These are phyloP conservation scores for Zaprionus ornatus DNA, from an alignment of 1,140 invertebrate species.

Conservation along the genomic window DNA sequence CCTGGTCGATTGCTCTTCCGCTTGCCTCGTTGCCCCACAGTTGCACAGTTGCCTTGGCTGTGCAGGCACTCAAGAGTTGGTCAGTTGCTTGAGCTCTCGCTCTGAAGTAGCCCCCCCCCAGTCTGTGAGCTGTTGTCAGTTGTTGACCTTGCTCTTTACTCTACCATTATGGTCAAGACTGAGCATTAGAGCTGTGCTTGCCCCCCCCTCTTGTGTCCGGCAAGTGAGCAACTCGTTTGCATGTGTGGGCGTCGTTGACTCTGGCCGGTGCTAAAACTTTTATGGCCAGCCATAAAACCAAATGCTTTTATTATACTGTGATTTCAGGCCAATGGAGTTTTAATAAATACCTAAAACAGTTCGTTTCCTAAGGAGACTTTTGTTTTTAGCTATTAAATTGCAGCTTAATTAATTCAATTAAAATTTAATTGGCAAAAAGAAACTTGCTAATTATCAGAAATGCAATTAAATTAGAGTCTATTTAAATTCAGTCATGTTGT, in stretches of 20 bases:
- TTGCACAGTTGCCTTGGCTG: constrained; percentile 25
- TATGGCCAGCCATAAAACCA: constrained; percentile 24
- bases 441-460: constrained; percentile 8
- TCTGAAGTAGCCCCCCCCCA: background rate
- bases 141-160: constrained; percentile 41
- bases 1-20: constrained; percentile 4
- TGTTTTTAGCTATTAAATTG: constrained; percentile 13
- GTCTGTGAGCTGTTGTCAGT: constrained; percentile 28
- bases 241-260: constrained; percentile 13
- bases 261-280: constrained; percentile 11
- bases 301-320: constrained; percentile 18
- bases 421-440: constrained; percentile 37
- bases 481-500: background rate
- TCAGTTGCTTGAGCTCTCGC: background rate
- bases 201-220: background rate
- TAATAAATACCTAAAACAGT: constrained; percentile 7
- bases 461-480: background rate
- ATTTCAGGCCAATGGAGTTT: constrained; percentile 24
- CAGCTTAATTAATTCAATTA: constrained; percentile 44
- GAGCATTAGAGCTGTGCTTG: background rate
- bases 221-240: constrained; percentile 12
- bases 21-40: background rate
- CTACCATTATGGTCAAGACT: background rate
- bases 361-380: background rate
- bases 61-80: constrained; percentile 7